These are phyloP conservation scores for Bovichtus variegatus DNA, from an alignment of 2,797 vertebrate genomes.

Conservation along the genomic window DNA sequence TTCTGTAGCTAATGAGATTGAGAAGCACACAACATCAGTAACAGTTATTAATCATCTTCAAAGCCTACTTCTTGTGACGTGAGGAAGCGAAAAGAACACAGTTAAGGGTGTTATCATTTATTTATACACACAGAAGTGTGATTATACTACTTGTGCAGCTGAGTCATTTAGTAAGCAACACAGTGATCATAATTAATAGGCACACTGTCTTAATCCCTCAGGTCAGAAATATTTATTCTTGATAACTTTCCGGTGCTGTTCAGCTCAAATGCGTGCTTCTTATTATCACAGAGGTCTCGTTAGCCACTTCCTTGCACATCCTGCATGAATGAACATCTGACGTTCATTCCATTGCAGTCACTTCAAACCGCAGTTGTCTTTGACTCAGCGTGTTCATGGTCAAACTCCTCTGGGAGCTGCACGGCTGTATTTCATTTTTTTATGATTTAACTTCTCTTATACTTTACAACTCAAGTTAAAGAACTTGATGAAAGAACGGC, in stretches of 20 bases:
- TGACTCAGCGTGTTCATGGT: not conserved
- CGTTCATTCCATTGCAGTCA: not conserved
- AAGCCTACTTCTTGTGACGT: not conserved
- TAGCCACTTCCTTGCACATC: not conserved
- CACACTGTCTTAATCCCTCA: not conserved
- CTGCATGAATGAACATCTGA: not conserved
- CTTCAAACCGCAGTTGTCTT: conserved; percentile 19
- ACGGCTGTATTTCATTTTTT: conserved; percentile 15
- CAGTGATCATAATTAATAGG: conserved; percentile 12
- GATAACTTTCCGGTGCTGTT: conserved; percentile 2
- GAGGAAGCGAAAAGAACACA: not conserved
- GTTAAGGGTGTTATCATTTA: conserved; percentile 1
- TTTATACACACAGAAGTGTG: not conserved
- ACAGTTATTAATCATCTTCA: not conserved
- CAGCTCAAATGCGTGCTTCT: conserved; percentile 29
- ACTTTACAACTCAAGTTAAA: conserved; percentile 2
- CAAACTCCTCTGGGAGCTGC: not conserved
- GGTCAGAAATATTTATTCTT: conserved; percentile 25
- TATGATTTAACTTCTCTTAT: conserved; percentile 6
- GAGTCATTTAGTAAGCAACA: not conserved
- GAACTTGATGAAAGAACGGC: not conserved
- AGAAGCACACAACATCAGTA: not conserved
- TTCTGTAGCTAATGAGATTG: not conserved
- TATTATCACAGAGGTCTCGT: conserved; percentile 17
- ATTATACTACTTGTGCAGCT: not conserved